Base-by-base conservation (phyloP, 1,140 invertebrate species). In the Xylocopa sonorina region DNA sequence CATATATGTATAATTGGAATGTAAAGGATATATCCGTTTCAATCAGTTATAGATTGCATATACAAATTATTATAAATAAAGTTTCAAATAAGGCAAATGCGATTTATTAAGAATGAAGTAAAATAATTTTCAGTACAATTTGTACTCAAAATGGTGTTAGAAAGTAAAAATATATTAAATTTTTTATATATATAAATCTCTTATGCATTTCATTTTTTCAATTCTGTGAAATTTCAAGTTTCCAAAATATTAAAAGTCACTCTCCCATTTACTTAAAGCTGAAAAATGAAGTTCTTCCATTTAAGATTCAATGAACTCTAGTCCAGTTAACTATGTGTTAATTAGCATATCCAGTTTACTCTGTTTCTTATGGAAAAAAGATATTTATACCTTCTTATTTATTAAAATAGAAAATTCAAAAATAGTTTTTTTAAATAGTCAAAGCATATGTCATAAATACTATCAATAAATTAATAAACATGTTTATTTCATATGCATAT, bases 11-110 rank as follows among this genome's bases (percentile, higher is more conserved):
- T n/a, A n/a, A n/a, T n/a, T n/a, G n/a, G n/a, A n/a, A n/a, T n/a
- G n/a, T n/a, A n/a, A n/a, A n/a, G n/a, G n/a, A n/a, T 95, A 95
- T 69, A 80, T 94, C 9, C 51, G 94, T 7, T 93, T 94, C 21
- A 92, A 89, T 78, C 89, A 91, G 1, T 71, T 95, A 21, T 95
- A 93, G 92, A 84, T 4, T 43, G 29, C 10, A n/a, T 43, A 38
- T 1, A n/a, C 21, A 21, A 24, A 41, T 34, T 4, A 9, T 27
- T 4, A 29, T 24, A 7, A 38, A n/a, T 16, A 24, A 43, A 21
- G 53, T 29, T 34, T 38, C 29, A 7, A 32, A 18, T 68, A 7
- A 58, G 32, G 32, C 4, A 38, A 10, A 21, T 12, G n/a, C 18
- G 58, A 29, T 77, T 46, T 12, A 24, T 21, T 6, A n/a, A 27